phyloP scores from a whole-genome alignment of 2,888 invertebrate genomes.

The Leptodirus hochenwartii region DNA sequence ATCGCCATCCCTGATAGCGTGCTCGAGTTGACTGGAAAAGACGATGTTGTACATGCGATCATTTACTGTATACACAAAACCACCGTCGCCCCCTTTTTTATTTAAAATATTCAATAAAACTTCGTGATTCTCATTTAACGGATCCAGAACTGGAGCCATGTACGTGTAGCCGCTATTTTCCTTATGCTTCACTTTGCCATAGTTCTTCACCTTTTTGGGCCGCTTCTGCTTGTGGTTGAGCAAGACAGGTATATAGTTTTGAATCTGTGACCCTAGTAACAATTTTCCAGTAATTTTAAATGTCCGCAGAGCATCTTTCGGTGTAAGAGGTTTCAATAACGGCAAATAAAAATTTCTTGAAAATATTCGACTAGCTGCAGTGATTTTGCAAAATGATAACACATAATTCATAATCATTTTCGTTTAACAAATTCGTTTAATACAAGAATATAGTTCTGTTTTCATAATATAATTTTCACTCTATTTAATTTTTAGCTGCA shows the following conservation, averaged over 20 bases:
- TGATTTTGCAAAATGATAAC: constrained; percentile 55
- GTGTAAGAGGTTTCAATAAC: constrained; percentile 61
- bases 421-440: neutral
- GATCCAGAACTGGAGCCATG: constrained; percentile 53
- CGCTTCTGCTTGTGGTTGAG: constrained; percentile 30
- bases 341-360: constrained; percentile 73
- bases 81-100: constrained; percentile 33
- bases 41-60: constrained; percentile 58
- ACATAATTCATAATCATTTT: constrained; percentile 24
- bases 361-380: constrained; percentile 61
- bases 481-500: too few relatives aligned
- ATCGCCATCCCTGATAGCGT: constrained; percentile 59
- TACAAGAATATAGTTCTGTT: neutral
- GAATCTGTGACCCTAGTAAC: constrained; percentile 55
- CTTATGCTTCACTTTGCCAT: constrained; percentile 25
- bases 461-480: too few relatives aligned
- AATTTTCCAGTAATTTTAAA: constrained; percentile 63
- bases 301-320: constrained; percentile 63
- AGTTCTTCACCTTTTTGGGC: constrained; percentile 26
- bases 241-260: constrained; percentile 65
- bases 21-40: constrained; percentile 53
- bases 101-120: constrained; percentile 40
- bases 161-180: constrained; percentile 35
- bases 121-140: constrained; percentile 44
- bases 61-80: constrained; percentile 57